These are phyloP conservation scores for Pemphigus obesinymphae DNA, from an alignment of 1,140 invertebrate species.

Conservation along the genomic window DNA sequence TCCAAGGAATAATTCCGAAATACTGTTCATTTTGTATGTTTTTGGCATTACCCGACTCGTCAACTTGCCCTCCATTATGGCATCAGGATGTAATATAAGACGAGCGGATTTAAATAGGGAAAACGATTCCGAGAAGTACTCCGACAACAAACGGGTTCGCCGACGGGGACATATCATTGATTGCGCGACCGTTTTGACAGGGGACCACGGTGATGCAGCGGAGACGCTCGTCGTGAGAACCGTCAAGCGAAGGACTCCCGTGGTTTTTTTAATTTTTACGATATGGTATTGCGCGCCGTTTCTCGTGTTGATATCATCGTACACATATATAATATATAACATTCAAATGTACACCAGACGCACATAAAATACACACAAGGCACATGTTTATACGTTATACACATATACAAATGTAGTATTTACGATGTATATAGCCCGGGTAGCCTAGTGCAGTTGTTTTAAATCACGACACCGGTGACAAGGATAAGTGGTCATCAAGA, in stretches of 20 bases:
- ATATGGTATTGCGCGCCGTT: neutral
- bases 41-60: too few relatives aligned
- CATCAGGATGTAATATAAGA: too few relatives aligned
- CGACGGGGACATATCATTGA: too few relatives aligned
- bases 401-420: neutral
- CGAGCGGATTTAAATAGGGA: neutral
- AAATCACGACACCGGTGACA: conserved; percentile 32
- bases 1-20: too few relatives aligned
- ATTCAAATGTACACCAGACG: neutral
- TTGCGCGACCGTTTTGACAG: neutral
- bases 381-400: neutral
- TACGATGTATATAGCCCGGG: too few relatives aligned
- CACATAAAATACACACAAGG: neutral
- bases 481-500: conserved; percentile 40
- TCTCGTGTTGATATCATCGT: neutral
- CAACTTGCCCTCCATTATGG: too few relatives aligned
- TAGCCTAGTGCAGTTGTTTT: conserved; percentile 4
- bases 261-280: conserved; percentile 30
- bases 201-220: neutral
- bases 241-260: conserved; percentile 3
- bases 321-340: neutral
- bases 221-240: neutral
- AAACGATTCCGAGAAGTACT: too few relatives aligned
- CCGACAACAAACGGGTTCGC: too few relatives aligned
- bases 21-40: too few relatives aligned